These are phyloP conservation scores for Aporophyla lueneburgensis DNA, from an alignment of 2,888 invertebrate genomes.

Conservation along the genomic window DNA sequence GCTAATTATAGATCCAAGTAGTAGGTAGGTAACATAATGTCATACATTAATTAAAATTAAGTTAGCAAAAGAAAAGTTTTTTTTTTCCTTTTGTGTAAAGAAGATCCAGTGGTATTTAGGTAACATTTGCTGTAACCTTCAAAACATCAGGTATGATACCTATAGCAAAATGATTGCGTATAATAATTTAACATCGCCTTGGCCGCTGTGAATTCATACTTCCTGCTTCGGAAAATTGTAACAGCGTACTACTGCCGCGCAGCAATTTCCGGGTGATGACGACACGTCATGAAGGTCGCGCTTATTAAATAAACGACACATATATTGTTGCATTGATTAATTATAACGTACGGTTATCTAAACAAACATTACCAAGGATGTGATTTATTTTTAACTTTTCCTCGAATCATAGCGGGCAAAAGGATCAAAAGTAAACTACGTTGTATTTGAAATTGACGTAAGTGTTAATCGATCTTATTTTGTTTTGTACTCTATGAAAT, in stretches of 20 bases:
- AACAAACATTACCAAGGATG: conserved; percentile 55
- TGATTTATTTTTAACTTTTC: conserved; percentile 21
- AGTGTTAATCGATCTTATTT: not conserved
- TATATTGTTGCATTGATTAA: conserved; percentile 75
- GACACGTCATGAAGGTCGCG: conserved; percentile 82
- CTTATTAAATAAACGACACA: conserved; percentile 76
- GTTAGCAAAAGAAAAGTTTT: not conserved
- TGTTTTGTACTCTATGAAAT: not conserved
- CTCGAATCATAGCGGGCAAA: not conserved
- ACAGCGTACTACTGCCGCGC: conserved; percentile 83
- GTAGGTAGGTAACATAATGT: not conserved
- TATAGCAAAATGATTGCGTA: conserved; percentile 73
- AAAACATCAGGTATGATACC: conserved; percentile 59
- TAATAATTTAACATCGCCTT: conserved; percentile 86
- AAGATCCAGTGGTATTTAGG: conserved; percentile 60
- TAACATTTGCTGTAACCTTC: conserved; percentile 60
- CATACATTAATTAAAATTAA: conserved; percentile 14
- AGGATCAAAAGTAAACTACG: not conserved
- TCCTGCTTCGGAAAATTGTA: conserved; percentile 90
- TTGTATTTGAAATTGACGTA: not conserved
- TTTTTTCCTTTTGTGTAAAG: conserved; percentile 38
- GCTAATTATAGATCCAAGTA: conserved; percentile 1
- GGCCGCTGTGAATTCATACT: conserved; percentile 81
- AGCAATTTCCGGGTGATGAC: conserved; percentile 88
- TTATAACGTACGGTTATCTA: conserved; percentile 64